These are phyloP conservation scores for Aphrocallistes beatrix DNA, from an alignment of 37 sponge, comb jelly and placozoan genomes.

Conservation along the genomic window DNA sequence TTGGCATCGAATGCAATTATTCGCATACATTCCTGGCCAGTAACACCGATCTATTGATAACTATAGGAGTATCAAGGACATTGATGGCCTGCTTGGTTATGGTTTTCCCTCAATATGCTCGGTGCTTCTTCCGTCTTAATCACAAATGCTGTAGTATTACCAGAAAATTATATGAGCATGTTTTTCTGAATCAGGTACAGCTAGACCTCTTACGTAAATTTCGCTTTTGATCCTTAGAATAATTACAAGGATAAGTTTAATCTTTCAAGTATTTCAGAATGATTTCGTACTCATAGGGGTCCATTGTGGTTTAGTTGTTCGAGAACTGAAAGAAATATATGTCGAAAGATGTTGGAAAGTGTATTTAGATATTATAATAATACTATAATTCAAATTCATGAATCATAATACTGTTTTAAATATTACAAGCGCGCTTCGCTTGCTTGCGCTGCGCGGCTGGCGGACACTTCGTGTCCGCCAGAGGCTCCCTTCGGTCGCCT, in stretches of 20 bases:
- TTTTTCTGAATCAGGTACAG: not conserved
- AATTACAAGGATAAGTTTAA: not conserved
- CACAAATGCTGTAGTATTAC: not conserved
- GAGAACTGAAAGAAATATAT: no score
- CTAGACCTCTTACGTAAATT: not conserved
- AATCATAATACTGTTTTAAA: not conserved
- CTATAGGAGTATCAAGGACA: not conserved
- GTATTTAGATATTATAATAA: no score
- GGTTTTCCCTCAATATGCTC: not conserved
- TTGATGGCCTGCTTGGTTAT: not conserved
- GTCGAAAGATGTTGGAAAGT: no score
- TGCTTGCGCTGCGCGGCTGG: no score
- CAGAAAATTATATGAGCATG: not conserved
- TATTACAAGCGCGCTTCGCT: no score
- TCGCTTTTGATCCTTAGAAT: not conserved
- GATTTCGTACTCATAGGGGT: not conserved
- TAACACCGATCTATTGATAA: not conserved
- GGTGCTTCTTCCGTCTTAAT: not conserved
- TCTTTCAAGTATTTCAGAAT: not conserved
- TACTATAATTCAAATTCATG: not conserved
- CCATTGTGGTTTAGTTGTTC: not conserved
- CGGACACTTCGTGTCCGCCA: no score
- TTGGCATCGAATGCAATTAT: not conserved
- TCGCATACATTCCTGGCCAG: not conserved
- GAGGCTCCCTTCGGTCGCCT: no score